Base-by-base conservation (phyloP, 2,888 invertebrate species). In the Plusia festucae region DNA sequence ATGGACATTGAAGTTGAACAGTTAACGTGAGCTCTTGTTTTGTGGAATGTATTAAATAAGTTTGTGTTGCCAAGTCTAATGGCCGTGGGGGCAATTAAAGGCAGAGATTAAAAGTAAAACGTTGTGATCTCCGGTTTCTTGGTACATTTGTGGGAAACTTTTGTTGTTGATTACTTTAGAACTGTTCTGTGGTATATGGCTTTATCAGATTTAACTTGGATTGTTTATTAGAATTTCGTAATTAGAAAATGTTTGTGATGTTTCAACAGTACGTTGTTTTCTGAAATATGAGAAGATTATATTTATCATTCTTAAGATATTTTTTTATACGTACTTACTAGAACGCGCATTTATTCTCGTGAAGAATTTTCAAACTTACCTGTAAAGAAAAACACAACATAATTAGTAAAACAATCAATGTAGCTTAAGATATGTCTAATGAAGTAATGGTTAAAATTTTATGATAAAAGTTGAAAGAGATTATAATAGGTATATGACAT, bases 61-160 rank as follows among this genome's bases (percentile, higher is more conserved):
- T 58, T 56, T 16, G 76, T 75, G 71, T 67, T 70, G 73, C 70
- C 60, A 60, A 56, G 65, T 63, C 67, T 80, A 79, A 78, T 82
- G 75, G 76, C 72, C 67, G 68, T 53, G 59, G 16, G 68, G 60
- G 79, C 73, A 82, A 82, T 81, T 79, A 81, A 71, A 74, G 65
- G 69, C 69, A 64, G 62, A 76, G 77, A 85, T 84, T 82, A 84
- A 83, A 82, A 80, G 71, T 82, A 76, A 85, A 83, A 83, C 78
- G 78, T 76, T 76, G 65, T 73, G 69, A 67, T 79, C 68, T 83
- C 76, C 46, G 44, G 68, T 71, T 81, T 76, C 83, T 68, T 64
- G 68, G 81, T 85, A 85, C 79, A 71, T 81, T 76, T 80, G 85
- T 86, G 86, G 83, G 85, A 86, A 85, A 73, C 64, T 78, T 80